Base-by-base conservation (phyloP, 2,113 vertebrate genomes). In the Malurus cyaneus region DNA sequence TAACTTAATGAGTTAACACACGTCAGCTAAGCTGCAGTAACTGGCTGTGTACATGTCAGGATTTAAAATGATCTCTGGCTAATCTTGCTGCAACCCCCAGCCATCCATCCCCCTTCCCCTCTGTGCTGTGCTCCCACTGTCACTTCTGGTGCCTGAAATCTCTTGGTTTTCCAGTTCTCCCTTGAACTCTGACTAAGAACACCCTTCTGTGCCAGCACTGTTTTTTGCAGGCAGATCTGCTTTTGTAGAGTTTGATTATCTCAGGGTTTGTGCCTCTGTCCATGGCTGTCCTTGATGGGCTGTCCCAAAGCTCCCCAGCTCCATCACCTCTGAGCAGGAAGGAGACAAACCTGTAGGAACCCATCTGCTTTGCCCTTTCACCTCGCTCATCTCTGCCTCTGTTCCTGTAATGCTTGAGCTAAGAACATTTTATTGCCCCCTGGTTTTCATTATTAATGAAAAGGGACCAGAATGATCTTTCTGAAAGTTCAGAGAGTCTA, bases 361-460 rank as follows among this genome's bases (percentile, higher is more conserved):
- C 84, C 36, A 65, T 74, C 80, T 9, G 64, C 83, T 80, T 14
- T 85, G 90, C 96, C 97, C 97, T 87, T 92, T 98, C 97, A 93
- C 89, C 98, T 94, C 96, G 9, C 94, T 64, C 97, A 36, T 91
- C 25, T 91, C 82, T 57, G 70, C 60, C 80, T 39, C 78, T 32
- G 4, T 31, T 93, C 95, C 97, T 92, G 41, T 88, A 94, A 86
- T 73, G 93, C 92, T 96, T 49, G 20, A 86, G 66, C 87, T 97
- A 97, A 97, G 97, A 98, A 97, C 98, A 97, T 98, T 98, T 98
- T 98, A 98, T 98, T 98, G 98, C 97, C 97, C 98, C 96, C 94
- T 97, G 96, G 97, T 98, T 98, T 98, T 98, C 98, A 98, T 98
- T 98, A 98, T 98, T 98, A 98, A 98, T 98, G 98, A 98, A 98